These are phyloP conservation scores for Cuniculus paca DNA, from an alignment of 2,797 vertebrate species.

Conservation along the genomic window DNA sequence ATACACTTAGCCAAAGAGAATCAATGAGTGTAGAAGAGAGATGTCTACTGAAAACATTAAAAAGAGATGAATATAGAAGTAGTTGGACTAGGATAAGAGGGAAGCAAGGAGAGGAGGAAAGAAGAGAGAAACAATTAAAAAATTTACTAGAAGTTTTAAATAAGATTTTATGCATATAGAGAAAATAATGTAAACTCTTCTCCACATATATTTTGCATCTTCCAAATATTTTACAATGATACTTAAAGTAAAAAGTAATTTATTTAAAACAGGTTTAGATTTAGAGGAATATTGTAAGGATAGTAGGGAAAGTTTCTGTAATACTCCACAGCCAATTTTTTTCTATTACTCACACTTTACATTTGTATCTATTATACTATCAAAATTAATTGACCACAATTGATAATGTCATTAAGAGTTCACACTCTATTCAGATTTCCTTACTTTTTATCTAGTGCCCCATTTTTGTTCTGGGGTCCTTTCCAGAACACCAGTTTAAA, in stretches of 20 bases:
- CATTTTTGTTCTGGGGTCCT: not conserved
- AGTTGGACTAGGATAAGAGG: not conserved
- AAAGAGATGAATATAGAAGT: not conserved
- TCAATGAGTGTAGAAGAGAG: not conserved
- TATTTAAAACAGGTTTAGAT: conserved; percentile 31
- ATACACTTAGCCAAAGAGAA: not conserved
- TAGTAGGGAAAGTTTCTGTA: not conserved
- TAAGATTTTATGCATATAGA: not conserved
- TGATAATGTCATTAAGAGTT: not conserved
- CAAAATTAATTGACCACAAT: not conserved
- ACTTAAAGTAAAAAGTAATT: conserved; percentile 18
- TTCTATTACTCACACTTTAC: not conserved
- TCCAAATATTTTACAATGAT: not conserved
- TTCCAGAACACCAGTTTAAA: not conserved
- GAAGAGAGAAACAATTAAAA: not conserved
- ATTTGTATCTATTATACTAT: not conserved
- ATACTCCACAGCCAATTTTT: not conserved
- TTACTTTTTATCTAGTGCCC: not conserved
- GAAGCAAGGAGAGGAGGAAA: not conserved
- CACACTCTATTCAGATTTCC: not conserved
- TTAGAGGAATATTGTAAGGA: not conserved
- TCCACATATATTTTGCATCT: not conserved
- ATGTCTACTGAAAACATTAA: not conserved
- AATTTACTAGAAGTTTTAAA: not conserved
- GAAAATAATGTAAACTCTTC: not conserved